Percentiles rank a stretch among this genome's conserved stretches.
These are phyloP conservation scores for Nemopilema nomurai DNA, from an alignment of 30 jellyfish, hydroid and myxozoan species.

Conservation along the genomic window DNA sequence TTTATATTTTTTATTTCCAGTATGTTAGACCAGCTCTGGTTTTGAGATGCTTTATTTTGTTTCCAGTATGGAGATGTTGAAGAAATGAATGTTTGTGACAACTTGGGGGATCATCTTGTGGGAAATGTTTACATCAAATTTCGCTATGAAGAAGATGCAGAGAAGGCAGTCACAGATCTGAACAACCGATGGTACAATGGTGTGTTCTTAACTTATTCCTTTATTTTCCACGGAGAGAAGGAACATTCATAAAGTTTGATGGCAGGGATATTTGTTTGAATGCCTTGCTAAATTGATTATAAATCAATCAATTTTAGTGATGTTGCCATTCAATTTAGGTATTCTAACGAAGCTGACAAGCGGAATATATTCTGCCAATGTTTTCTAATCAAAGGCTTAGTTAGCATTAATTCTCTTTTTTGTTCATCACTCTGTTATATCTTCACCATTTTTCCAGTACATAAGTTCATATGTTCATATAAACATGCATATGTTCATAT, in stretches of 20 bases:
- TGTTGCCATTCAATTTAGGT: not conserved
- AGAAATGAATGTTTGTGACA: constrained; percentile 99
- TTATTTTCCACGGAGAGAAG: no score
- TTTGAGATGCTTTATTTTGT: not conserved
- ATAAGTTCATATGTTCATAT: no score
- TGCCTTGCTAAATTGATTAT: no score
- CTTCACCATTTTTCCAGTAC: no score
- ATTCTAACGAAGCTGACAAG: not conserved
- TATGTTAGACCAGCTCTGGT: not conserved
- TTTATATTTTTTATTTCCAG: no score
- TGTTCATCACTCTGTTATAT: no score
- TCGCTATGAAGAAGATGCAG: constrained; percentile 99
- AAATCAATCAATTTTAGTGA: no score
- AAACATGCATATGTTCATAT: no score
- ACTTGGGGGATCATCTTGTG: constrained; percentile 98
- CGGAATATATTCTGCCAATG: not conserved
- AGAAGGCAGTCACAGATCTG: constrained; percentile 87
- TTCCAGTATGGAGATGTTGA: constrained; percentile 98
- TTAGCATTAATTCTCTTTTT: no score
- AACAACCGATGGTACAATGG: constrained; percentile 99
- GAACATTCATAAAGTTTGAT: not conserved
- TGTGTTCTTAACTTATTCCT: no score
- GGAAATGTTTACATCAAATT: constrained; percentile 98
- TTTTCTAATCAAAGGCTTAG: no score
- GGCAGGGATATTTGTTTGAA: not conserved